Percentiles rank a stretch among this genome's conserved stretches.
phyloP scores from a whole-genome alignment of 2,113 vertebrate genomes.

The Notothenia rossii region DNA sequence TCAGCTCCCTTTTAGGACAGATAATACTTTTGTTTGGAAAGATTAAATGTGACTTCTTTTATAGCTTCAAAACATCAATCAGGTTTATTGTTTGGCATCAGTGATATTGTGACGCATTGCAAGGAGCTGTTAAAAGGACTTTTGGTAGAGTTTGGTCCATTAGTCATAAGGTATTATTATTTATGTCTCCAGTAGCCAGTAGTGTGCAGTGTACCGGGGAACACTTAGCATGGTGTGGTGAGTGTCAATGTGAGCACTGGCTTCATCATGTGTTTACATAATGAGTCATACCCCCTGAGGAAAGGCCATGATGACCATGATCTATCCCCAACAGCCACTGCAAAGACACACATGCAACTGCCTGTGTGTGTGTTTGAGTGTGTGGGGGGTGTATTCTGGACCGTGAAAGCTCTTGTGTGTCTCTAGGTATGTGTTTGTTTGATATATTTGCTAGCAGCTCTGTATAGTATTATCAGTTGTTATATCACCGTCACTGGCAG shows the following conservation, averaged over 20 bases:
- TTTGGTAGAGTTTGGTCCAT: not conserved
- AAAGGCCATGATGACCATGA: constrained; percentile 35
- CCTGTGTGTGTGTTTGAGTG: not conserved
- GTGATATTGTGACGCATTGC: not conserved
- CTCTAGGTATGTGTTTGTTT: not conserved
- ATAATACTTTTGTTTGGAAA: not conserved
- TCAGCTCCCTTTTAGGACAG: not conserved
- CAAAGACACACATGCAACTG: constrained; percentile 25
- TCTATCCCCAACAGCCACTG: constrained; percentile 30
- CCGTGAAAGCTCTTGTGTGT: not conserved
- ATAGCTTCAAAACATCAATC: not conserved
- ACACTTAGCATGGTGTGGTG: constrained; percentile 14
- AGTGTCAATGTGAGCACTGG: constrained; percentile 36
- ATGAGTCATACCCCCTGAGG: constrained; percentile 52
- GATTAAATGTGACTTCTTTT: not conserved
- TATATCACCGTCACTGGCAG: constrained; percentile 1
- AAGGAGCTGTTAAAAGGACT: not conserved
- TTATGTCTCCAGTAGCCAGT: not conserved
- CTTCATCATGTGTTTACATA: constrained; percentile 43
- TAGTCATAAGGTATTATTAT: constrained; percentile 1
- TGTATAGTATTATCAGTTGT: constrained; percentile 43
- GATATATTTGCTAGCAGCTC: constrained; percentile 6
- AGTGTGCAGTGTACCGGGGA: not conserved
- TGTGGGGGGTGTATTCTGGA: not conserved
- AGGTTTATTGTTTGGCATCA: not conserved